Conservation (phyloP, 35 echinoderm and acorn worm genomes). For the Hemicentrotus pulcherrimus region DNA sequence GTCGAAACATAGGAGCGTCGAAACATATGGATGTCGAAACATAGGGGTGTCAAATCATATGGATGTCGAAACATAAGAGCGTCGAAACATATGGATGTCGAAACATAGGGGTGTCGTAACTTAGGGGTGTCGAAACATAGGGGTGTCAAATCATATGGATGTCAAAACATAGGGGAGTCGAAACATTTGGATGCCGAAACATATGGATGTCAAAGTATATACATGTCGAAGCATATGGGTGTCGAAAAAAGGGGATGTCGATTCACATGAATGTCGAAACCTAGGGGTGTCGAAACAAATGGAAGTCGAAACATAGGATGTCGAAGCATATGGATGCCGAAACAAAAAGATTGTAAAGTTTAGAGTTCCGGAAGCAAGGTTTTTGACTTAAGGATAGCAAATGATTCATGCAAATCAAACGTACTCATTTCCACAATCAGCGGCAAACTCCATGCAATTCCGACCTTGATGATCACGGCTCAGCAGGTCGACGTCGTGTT, state of each 20-base stretch:
- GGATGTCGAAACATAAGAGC: too few relatives aligned
- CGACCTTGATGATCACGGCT: slow-evolving; percentile 59
- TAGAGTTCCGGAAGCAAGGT: neutral
- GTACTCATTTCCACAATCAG: slow-evolving; percentile 84
- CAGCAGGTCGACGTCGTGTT: slow-evolving; percentile 64
- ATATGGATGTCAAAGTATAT: neutral
- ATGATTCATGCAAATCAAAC: neutral
- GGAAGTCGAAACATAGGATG: too few relatives aligned
- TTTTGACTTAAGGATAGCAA: neutral
- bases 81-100: too few relatives aligned
- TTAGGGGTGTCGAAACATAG: too few relatives aligned
- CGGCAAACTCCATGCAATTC: slow-evolving; percentile 84
- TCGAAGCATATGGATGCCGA: neutral
- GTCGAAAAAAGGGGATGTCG: neutral
- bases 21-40: too few relatives aligned
- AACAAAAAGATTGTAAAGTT: neutral
- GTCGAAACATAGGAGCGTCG: too few relatives aligned
- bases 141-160: too few relatives aligned
- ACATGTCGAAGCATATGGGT: neutral
- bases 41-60: too few relatives aligned
- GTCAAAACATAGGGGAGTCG: neutral
- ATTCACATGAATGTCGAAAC: neutral
- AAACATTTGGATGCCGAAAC: neutral
- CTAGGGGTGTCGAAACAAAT: neutral
- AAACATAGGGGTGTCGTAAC: too few relatives aligned